Evolutionary conservation across 2,113 vertebrate genomes (phyloP).

Genomic region (Hucho hucho): DNA sequence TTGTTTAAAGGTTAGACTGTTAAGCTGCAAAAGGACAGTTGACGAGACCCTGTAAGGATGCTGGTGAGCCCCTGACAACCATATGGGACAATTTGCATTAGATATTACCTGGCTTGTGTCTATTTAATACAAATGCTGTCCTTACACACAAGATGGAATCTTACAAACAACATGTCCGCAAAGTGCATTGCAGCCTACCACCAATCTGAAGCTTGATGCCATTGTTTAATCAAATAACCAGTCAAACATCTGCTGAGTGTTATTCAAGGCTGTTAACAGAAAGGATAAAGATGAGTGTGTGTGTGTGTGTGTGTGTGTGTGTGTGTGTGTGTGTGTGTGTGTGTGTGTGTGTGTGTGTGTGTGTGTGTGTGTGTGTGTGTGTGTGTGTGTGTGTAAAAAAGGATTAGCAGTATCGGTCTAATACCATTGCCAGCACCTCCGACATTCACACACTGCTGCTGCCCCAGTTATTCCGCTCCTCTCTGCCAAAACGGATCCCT

Average conservation of each 20-base stretch:
- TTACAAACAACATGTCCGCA: not conserved
- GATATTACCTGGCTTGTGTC: conserved; percentile 14
- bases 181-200: conserved; percentile 5
- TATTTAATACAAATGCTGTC: not conserved
- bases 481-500: not conserved
- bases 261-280: not conserved
- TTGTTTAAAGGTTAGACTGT: conserved; percentile 25
- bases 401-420: not conserved
- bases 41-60: conserved; percentile 1
- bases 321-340: too few species aligned
- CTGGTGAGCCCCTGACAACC: not conserved
- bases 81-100: conserved; percentile 8
- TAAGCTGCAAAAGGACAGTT: conserved; percentile 7
- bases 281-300: not conserved
- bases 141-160: not conserved
- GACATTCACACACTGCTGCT: not conserved
- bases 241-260: conserved; percentile 21
- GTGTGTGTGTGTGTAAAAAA: not conserved
- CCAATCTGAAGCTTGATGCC: not conserved
- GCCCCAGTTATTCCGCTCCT: not conserved
- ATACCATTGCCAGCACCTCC: not conserved
- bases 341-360: too few species aligned
- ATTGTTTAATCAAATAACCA: conserved; percentile 25
- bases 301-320: not conserved
- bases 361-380: too few species aligned